Evolutionary conservation across 2,888 invertebrate genomes (phyloP).

Genomic region (Platycnemis pennipes): DNA sequence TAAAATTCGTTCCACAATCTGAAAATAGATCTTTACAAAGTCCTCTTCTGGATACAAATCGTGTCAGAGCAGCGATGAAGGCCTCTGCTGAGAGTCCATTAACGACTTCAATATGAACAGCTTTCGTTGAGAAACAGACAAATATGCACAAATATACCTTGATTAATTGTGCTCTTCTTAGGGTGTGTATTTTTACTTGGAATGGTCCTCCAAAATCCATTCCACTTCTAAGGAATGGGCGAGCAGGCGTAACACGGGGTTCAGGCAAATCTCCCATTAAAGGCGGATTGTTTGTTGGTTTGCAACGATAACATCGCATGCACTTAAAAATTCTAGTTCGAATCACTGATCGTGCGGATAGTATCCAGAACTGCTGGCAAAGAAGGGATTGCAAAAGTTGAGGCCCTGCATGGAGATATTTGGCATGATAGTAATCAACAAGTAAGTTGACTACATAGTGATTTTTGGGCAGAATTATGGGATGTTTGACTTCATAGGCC

Average conservation of each 20-base stretch:
- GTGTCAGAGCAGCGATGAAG: neutral
- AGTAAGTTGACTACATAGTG: neutral
- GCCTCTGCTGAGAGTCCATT: neutral
- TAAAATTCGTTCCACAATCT: neutral
- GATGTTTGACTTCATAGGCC: neutral
- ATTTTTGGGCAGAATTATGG: neutral
- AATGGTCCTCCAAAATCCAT: too few species aligned
- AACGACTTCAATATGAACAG: neutral
- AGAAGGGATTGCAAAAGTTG: neutral
- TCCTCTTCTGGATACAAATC: neutral
- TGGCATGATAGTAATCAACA: neutral
- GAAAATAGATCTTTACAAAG: neutral
- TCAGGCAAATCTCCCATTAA: neutral
- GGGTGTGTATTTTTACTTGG: neutral
- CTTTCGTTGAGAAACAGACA: too few species aligned
- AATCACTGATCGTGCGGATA: neutral
- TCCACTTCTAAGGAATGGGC: neutral
- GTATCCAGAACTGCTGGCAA: neutral
- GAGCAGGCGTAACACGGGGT: too few species aligned
- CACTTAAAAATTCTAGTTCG: neutral
- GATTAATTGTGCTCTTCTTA: too few species aligned
- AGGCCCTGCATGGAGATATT: constrained; percentile 29
- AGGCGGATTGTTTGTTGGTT: neutral
- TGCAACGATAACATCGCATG: neutral
- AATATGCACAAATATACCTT: too few species aligned